A percentile compares a stretch with the other conserved stretches of the same genome.
phyloP scores from a whole-genome alignment of 2,888 invertebrate species.

The Scelioninae gen. 1 region DNA sequence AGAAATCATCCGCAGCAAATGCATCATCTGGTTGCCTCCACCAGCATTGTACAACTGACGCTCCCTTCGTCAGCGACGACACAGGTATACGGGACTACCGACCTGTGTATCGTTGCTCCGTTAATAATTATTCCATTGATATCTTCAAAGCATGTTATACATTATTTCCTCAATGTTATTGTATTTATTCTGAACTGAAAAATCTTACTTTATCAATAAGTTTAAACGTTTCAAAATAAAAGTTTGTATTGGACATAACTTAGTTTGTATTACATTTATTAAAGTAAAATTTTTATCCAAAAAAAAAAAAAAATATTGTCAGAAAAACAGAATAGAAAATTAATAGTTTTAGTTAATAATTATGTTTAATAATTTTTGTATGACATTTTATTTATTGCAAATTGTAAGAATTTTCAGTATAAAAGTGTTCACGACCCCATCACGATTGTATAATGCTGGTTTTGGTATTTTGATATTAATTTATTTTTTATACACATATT shows the following conservation, averaged over 20 bases:
- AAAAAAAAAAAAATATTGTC: too few relatives aligned
- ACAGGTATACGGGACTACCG: slow-evolving; percentile 84
- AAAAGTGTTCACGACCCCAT: slow-evolving; percentile 4
- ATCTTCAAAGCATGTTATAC: slow-evolving; percentile 52
- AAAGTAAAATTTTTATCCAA: too few relatives aligned
- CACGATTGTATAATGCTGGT: slow-evolving; percentile 82
- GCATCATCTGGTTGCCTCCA: slow-evolving; percentile 86
- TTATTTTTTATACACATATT: neutral
- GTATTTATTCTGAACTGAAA: slow-evolving; percentile 44
- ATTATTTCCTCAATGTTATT: slow-evolving; percentile 16
- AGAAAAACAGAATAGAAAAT: too few relatives aligned
- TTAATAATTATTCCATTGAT: slow-evolving; percentile 69
- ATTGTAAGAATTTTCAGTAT: slow-evolving; percentile 23
- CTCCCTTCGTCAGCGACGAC: slow-evolving; percentile 85
- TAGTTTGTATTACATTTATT: too few relatives aligned
- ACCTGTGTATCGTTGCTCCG: slow-evolving; percentile 80
- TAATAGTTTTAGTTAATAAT: too few relatives aligned
- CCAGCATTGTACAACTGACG: slow-evolving; percentile 93
- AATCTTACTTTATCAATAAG: slow-evolving; percentile 20
- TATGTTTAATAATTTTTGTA: neutral
- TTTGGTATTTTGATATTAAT: slow-evolving; percentile 61
- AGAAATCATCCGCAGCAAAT: slow-evolving; percentile 84
- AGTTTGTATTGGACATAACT: too few relatives aligned
- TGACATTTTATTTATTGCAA: neutral
- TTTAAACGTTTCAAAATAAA: too few relatives aligned